phyloP scores from a whole-genome alignment of 2,888 invertebrate species.

The Rhimphoctona megacephalus region DNA sequence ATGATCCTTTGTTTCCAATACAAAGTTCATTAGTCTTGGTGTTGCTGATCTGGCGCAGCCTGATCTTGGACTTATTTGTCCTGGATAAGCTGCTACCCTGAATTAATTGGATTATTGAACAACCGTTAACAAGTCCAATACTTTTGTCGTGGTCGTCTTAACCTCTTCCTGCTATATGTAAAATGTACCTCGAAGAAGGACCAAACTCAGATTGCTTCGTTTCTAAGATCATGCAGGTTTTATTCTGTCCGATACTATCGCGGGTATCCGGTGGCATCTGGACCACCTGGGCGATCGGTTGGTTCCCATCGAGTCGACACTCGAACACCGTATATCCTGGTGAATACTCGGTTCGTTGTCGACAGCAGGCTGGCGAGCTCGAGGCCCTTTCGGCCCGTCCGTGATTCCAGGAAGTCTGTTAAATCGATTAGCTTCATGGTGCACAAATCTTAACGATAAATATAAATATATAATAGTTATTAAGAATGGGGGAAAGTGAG shows the following conservation, averaged over 20 bases:
- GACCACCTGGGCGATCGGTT: constrained; percentile 75
- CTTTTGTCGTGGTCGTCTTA: not conserved
- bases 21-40: constrained; percentile 51
- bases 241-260: constrained; percentile 36
- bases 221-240: constrained; percentile 69
- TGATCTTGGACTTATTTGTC: constrained; percentile 15
- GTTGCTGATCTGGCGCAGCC: not conserved
- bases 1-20: constrained; percentile 65
- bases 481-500: constrained; percentile 12
- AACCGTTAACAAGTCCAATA: not conserved
- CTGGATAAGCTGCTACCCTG: constrained; percentile 65
- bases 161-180: not conserved
- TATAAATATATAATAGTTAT: not conserved
- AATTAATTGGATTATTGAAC: not conserved
- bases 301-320: constrained; percentile 75
- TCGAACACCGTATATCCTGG: constrained; percentile 75
- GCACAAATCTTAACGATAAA: constrained; percentile 50
- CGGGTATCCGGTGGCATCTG: constrained; percentile 71
- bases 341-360: constrained; percentile 68
- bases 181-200: constrained; percentile 71
- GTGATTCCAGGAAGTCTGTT: constrained; percentile 64
- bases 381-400: constrained; percentile 50
- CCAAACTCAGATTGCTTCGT: constrained; percentile 69
- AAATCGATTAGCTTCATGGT: constrained; percentile 66
- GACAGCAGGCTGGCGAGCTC: constrained; percentile 66